phyloP scores from a whole-genome alignment of 2,797 vertebrate genomes.

The Amazona finschi region DNA sequence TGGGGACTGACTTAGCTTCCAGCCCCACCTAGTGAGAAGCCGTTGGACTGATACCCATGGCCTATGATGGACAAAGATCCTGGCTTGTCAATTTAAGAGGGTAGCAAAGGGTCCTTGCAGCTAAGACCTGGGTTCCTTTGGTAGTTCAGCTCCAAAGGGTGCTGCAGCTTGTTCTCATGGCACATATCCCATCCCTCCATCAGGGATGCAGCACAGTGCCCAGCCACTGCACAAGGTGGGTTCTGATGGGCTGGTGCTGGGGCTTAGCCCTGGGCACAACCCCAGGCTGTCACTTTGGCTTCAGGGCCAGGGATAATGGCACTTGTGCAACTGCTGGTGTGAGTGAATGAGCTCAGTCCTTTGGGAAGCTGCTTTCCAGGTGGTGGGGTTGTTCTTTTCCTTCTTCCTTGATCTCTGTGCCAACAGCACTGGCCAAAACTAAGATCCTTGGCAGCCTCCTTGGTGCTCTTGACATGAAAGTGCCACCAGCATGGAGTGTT shows the following conservation, averaged over 20 bases:
- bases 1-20: background rate
- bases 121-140: background rate
- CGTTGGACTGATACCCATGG: accelerated
- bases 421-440: slow-evolving; percentile 22
- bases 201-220: accelerated
- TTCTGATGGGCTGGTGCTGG: background rate
- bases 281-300: background rate
- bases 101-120: background rate
- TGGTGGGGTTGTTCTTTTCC: background rate
- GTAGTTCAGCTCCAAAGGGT: background rate
- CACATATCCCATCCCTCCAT: background rate
- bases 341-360: background rate
- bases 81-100: too few relatives aligned
- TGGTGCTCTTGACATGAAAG: slow-evolving; percentile 18
- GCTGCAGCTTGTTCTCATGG: background rate
- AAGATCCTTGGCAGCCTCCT: slow-evolving; percentile 11
- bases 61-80: background rate
- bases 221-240: background rate
- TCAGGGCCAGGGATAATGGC: background rate
- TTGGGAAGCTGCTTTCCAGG: background rate
- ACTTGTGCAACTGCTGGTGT: background rate
- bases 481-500: background rate
- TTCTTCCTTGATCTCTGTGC: slow-evolving; percentile 17
- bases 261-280: accelerated
- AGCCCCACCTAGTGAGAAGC: background rate